Conservation (phyloP, 2,113 vertebrate species). For the Takifugu bimaculatus region DNA sequence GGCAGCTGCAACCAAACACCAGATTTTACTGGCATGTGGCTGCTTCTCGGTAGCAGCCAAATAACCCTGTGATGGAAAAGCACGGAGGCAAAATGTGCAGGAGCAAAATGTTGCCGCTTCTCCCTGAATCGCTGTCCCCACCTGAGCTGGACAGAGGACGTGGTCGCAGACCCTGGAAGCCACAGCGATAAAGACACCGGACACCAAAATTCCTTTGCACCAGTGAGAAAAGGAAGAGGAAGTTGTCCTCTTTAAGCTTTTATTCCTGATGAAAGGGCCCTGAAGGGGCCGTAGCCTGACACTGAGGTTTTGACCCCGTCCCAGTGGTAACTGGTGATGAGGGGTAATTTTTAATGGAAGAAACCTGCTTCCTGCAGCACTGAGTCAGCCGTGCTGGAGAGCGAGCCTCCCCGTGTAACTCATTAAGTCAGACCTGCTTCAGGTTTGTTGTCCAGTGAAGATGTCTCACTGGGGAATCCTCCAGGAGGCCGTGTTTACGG, state of each 20-base stretch:
- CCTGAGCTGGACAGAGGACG: neutral
- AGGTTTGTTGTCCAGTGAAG: neutral
- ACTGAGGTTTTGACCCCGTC: no score
- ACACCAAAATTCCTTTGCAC: conserved; percentile 6
- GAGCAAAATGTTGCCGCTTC: conserved; percentile 13
- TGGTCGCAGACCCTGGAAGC: neutral
- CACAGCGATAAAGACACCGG: conserved; percentile 1
- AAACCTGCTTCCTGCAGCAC: no score
- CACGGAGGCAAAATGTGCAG: neutral
- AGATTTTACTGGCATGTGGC: conserved; percentile 1
- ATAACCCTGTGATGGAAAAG: neutral
- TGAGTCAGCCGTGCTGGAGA: no score
- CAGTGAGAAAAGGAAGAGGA: conserved; percentile 2
- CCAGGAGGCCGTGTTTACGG: no score
- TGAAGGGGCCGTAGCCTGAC: no score
- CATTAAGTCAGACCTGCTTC: neutral
- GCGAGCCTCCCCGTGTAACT: neutral
- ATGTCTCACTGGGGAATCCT: neutral
- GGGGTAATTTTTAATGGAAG: no score
- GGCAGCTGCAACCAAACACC: conserved; percentile 24
- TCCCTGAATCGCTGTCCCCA: neutral
- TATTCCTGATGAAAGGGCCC: no score
- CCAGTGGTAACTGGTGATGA: no score
- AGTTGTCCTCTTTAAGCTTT: no score
- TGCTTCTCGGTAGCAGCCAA: conserved; percentile 5